Base-by-base conservation (phyloP, 2,888 invertebrate genomes). In the Campoletis raptor region DNA sequence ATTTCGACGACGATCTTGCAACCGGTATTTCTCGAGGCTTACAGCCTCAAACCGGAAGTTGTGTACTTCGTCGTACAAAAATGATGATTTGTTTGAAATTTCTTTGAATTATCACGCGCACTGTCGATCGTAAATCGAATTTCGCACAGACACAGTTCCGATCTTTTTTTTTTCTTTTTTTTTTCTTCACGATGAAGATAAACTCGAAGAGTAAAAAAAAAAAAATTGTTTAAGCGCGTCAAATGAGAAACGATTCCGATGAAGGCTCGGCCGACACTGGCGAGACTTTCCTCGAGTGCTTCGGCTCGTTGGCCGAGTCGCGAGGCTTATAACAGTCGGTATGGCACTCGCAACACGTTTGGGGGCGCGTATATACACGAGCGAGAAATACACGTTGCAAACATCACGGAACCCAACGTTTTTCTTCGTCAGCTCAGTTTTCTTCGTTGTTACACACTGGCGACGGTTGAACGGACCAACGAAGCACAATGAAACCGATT, bases 241-340 rank as follows among this genome's bases (percentile, higher is more conserved):
- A 42, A 78, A 72, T 45, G 42, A 77, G 86, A 81, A 81, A 83
- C 86, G 86, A 87, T 87, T 73, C 69, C 84, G 81, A 85, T 79
- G 86, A 72, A 84, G 86, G 84, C 84, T 87, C 86, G 81, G 79
- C 84, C 86, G 72, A 87, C 84, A 87, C 86, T 87, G 86, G 84
- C 86, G 70, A 67, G 70, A 87, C 84, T 87, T 87, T 87, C 84
- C 84, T 84, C 86, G 86, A 81, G 86, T 78, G 86, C 52, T 64
- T 40, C 42, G 86, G 80, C 84, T 87, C 84, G 86, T 81, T 84
- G 83, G 81, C 69, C 84, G 78, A 78, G 78, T 73, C 54, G 61
- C 61, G 78, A 61, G 78, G 52, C 76, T 54, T 61, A 64, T 54
- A 72, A 81, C 73, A 73, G 81, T 73, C 76, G 69, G 83, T 81